Base-by-base conservation (phyloP, 2,888 invertebrate genomes). In the Oconnorella tubifera region DNA sequence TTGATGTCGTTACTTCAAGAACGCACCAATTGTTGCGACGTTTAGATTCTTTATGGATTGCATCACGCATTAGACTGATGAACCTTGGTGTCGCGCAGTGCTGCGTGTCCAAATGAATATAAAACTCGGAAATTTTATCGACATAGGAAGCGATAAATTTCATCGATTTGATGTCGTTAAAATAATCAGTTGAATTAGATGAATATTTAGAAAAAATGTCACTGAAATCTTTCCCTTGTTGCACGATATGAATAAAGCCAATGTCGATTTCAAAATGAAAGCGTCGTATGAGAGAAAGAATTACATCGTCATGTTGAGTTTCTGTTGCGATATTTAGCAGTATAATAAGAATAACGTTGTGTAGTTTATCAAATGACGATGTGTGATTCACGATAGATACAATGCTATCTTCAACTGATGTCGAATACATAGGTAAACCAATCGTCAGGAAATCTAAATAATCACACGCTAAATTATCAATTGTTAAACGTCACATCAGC, bases 181-280 rank as follows among this genome's bases (percentile, higher is more conserved):
- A 19, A 14, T 6, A 40, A 40, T 40, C 40, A 19, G 19, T 14
- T n/a, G n/a, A n/a, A n/a, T n/a, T n/a, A n/a, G n/a, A n/a, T n/a
- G n/a, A n/a, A n/a, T n/a, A n/a, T n/a, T n/a, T n/a, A n/a, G n/a
- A n/a, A n/a, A n/a, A n/a, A n/a, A n/a, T n/a, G n/a, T n/a, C n/a
- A n/a, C n/a, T n/a, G 40, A 58, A 33, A 27, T n/a, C 27, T 14
- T 25, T n/a, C 3, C 33, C 23, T 1, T 33, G 58, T 33, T 33
- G 58, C 23, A 33, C 40, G 19, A 58, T 33, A 27, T 58, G 58
- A 1, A 58, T 28, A 58, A 58, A 58, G 6, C 58, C 58, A 40
- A 58, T 58, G 58, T 58, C 33, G 27, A 58, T 58, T 27, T 58
- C 58, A 33, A 27, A 33, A 4, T 33, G 40, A 58, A 58, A 58